Percentiles rank a stretch among this genome's conserved stretches.
Evolutionary conservation across 2,113 vertebrate genomes (phyloP).

Genomic region (Alosa alosa): DNA sequence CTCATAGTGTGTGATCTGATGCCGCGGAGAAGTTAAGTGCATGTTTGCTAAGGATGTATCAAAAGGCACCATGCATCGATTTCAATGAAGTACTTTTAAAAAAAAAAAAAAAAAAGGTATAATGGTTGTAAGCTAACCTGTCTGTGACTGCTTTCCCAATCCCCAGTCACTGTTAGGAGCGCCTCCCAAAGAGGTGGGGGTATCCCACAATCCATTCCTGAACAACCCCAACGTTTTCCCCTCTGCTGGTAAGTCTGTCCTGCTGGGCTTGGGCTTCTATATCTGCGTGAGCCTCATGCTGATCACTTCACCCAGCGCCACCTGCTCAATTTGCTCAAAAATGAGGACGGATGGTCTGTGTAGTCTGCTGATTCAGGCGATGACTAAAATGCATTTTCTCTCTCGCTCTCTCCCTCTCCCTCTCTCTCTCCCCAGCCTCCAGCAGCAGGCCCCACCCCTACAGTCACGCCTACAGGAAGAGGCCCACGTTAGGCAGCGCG

Average conservation of each 20-base stretch:
- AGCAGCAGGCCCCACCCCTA: slow-evolving; percentile 74
- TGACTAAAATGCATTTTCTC: too few relatives aligned
- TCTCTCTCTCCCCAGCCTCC: not conserved
- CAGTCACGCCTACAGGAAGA: slow-evolving; percentile 75
- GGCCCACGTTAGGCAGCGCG: slow-evolving; percentile 65
- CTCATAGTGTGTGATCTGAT: not conserved
- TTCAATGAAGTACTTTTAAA: too few relatives aligned
- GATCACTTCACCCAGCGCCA: too few relatives aligned
- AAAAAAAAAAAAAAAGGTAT: not conserved
- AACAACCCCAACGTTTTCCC: slow-evolving; percentile 72
- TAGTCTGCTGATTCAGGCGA: not conserved
- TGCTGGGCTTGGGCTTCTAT: not conserved
- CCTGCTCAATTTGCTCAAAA: too few relatives aligned
- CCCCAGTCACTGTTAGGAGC: slow-evolving; percentile 79
- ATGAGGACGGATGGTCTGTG: too few relatives aligned
- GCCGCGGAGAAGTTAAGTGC: not conserved
- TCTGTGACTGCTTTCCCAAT: slow-evolving; percentile 42
- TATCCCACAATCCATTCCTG: slow-evolving; percentile 76
- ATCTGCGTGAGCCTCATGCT: too few relatives aligned
- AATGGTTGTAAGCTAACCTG: not conserved
- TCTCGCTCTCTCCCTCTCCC: not conserved
- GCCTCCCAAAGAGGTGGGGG: slow-evolving; percentile 78
- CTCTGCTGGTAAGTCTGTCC: slow-evolving; percentile 63
- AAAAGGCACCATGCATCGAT: not conserved
- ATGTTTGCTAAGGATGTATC: not conserved